Conservation (phyloP, 53 echinoderm and acorn worm species). For the Stichopus horrens region DNA sequence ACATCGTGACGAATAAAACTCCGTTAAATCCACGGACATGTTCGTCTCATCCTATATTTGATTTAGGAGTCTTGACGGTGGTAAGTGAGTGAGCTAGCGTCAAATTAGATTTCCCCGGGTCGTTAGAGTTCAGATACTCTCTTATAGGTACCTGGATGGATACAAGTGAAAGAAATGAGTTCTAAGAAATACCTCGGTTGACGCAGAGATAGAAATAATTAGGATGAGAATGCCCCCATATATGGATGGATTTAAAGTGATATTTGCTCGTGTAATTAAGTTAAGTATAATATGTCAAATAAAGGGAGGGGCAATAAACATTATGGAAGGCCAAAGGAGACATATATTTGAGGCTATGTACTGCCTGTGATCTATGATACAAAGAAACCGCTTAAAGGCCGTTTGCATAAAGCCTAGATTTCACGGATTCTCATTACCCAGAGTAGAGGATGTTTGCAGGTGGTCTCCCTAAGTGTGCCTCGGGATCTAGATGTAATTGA, state of each 20-base stretch:
- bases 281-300: conserved; percentile 2
- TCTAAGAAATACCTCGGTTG: background rate
- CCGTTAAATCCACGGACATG: background rate
- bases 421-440: background rate
- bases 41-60: conserved; percentile 17
- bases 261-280: conserved; percentile 17
- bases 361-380: too few species aligned
- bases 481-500: too few species aligned
- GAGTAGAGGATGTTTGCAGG: too few species aligned
- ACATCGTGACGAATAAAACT: too few species aligned
- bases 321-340: background rate
- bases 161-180: background rate
- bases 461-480: too few species aligned
- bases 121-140: conserved; percentile 12
- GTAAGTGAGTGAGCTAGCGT: conserved; percentile 27
- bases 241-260: background rate
- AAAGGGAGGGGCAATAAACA: background rate
- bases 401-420: background rate
- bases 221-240: background rate
- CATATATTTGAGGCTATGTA: background rate
- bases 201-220: conserved; percentile 7
- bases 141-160: conserved; percentile 16
- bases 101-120: conserved; percentile 34
- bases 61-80: conserved; percentile 18
- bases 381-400: background rate